Evolutionary conservation across 2,888 invertebrate genomes (phyloP), one percentile per base, ranked within the genome.

Genomic region (Meliscaeva auricollis): DNA sequence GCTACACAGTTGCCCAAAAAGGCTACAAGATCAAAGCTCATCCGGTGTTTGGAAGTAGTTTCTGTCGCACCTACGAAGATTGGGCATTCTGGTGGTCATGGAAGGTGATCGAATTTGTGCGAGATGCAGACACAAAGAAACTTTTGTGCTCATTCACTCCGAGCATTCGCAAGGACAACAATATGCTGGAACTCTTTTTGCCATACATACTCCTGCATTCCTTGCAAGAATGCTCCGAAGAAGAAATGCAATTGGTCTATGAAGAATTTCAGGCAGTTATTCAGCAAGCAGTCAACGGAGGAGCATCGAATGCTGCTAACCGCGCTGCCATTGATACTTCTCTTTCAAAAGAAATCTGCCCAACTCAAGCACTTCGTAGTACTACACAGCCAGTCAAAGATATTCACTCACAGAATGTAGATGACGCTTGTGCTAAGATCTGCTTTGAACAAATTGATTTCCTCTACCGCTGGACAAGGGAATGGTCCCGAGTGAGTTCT

Each of bases 81-180:
- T 97, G 97, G 97, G 94, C 96, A 3, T 95, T 95, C 89, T 95
- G 95, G 87, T 97, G 96, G 97, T 94, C 95, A 0, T 94, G 94
- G 46, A 95, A 95, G 87, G 91, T 97, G 85, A 95, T 96, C 5
- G 94, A 94, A 0, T 89, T 89, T 68, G 93, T 96, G 44, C 93
- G 94, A 20, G 93, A 94, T 0, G 93, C 94, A 44, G 94, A 93
- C 56, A 93, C 94, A 2, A 94, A 94, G 44, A 93, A 94, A 66
- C 92, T 96, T 17, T 90, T 97, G 35, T 94, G 94, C 87, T 94
- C 95, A 0, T 96, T 96, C 46, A 94, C 95, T 87, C 95, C 96
- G 0, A 96, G 96, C 88, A 95, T 97, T 91, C 94, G 95, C 30
- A 94, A 95, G 79, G 96, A 96, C 90, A 94, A 94, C 50, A 94